These are phyloP conservation scores for Callipepla californica DNA, from an alignment of 2,113 vertebrate species.

Conservation along the genomic window DNA sequence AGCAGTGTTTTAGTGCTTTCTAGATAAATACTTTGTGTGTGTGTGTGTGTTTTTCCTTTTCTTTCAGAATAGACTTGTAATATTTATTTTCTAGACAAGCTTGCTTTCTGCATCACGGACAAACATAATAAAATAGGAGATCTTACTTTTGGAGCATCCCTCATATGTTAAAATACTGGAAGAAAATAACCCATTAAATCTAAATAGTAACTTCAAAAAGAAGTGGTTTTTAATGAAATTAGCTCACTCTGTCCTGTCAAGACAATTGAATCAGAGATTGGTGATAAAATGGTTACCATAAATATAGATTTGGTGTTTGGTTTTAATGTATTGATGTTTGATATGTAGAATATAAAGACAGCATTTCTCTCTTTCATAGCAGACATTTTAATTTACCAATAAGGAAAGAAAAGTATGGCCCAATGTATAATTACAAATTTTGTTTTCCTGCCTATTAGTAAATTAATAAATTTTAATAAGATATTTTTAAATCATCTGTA, in stretches of 20 bases:
- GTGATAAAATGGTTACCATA: background rate
- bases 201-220: background rate
- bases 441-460: background rate
- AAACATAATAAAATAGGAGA: background rate
- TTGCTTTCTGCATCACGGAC: background rate
- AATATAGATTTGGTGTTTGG: background rate
- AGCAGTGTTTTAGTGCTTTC: background rate
- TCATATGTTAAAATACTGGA: background rate
- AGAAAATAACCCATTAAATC: background rate
- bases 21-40: background rate
- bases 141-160: background rate
- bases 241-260: background rate
- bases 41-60: background rate
- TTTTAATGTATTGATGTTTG: background rate
- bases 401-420: background rate
- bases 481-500: background rate
- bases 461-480: background rate
- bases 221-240: constrained; percentile 5
- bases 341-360: background rate
- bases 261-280: background rate
- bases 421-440: rapidly evolving
- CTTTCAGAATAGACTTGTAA: background rate
- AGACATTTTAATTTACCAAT: background rate
- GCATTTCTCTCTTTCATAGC: background rate
- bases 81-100: background rate